These are phyloP conservation scores for Hirundichthys speculiger DNA, from an alignment of 2,113 vertebrate species.

Conservation along the genomic window DNA sequence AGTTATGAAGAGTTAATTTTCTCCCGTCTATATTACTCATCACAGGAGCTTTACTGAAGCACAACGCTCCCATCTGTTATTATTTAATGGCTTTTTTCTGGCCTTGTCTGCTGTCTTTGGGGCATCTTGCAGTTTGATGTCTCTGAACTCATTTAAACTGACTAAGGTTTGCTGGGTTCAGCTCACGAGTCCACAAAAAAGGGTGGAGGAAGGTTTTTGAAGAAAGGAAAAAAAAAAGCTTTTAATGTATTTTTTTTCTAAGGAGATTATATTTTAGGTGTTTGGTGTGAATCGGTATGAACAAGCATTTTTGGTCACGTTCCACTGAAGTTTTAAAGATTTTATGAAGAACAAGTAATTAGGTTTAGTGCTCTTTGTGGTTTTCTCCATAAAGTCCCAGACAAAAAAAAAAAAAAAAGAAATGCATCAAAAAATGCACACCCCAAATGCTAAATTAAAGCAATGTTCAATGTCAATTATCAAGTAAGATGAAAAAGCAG, in stretches of 20 bases:
- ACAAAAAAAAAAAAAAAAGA: too few species aligned
- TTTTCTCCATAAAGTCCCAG: too few species aligned
- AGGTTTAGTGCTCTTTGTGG: too few species aligned
- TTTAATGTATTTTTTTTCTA: not conserved
- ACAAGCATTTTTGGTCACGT: too few species aligned
- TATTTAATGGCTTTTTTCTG: slow-evolving; percentile 1
- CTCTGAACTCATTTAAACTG: slow-evolving; percentile 8
- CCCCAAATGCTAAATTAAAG: too few species aligned
- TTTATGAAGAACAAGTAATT: too few species aligned
- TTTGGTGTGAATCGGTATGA: not conserved
- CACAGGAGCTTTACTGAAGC: slow-evolving; percentile 7
- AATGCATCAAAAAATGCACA: too few species aligned
- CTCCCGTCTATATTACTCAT: slow-evolving; percentile 6
- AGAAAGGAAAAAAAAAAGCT: slow-evolving; percentile 1
- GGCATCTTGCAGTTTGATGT: slow-evolving; percentile 23
- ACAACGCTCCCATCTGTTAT: not conserved
- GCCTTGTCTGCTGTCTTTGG: slow-evolving; percentile 5
- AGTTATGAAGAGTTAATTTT: slow-evolving; percentile 9
- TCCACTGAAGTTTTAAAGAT: too few species aligned
- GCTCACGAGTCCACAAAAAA: not conserved
- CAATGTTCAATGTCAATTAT: too few species aligned
- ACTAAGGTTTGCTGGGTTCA: not conserved
- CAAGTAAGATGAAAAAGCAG: too few species aligned
- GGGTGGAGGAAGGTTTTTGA: not conserved
- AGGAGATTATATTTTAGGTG: not conserved